Evolutionary conservation across 1,140 invertebrate genomes (phyloP), one percentile per base, ranked within the genome.

Genomic region (Euwallacea fornicatus): DNA sequence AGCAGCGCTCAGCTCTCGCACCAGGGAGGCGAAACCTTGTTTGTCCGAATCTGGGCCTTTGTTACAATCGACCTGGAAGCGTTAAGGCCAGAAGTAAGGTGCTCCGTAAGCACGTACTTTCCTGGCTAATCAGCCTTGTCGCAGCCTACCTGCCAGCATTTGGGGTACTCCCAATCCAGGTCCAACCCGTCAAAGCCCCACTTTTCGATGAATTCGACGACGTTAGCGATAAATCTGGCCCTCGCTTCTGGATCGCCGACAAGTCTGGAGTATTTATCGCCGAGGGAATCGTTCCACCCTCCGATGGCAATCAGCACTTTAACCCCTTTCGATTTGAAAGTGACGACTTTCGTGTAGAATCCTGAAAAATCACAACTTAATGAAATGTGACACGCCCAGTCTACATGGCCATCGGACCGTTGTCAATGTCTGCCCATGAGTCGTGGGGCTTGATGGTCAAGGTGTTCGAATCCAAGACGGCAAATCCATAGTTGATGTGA

Each of bases 401-500:
- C 7, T 16, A 65, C 8, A 58, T 69, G 80, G 21, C 4, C 4
- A 1, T 33, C 21, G 21, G 21, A 87, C 86, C 84, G 77, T 90
- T 89, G 68, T 89, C 88, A 56, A 89, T 83, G 77, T 90, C 89
- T 7, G 89, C 83, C 85, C 88, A 89, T 2, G 85, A 81, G 75
- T 89, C 88, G 75, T 89, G 86, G 11, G 87, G 82, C 55, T 85
- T 85, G 10, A 90, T 84, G 7, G 83, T 84, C 46, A 87, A 80
- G 15, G 82, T 82, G 15, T 83, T 80, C 0, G 81, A 75, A 74
- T 90, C 85, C 4, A 91, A 81, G 42, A 88, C 86, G 8, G 89
- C 89, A 83, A 91, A 93, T 3, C 89, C 86, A 78, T 92, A 92
- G 15, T 89, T 85, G 47, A 92, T 87, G 78, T 93, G 91, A 0